Evolutionary conservation across 1,140 invertebrate genomes (phyloP).

Genomic region (Pseudomyrmex cubaensis): DNA sequence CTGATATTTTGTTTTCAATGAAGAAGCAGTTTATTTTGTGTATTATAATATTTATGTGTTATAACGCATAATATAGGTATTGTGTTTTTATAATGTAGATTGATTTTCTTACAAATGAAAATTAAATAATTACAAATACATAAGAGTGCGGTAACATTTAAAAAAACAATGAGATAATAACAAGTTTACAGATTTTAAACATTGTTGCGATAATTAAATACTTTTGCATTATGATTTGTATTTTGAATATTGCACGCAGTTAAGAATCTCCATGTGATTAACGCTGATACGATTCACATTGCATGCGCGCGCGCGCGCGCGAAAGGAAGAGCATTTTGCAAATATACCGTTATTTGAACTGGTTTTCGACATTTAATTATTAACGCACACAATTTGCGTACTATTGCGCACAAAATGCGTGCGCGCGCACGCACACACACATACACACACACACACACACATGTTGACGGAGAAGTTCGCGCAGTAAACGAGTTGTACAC

Average conservation of each 20-base stretch:
- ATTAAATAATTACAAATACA: conserved; percentile 17
- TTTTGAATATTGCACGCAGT: no score
- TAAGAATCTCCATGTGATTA: no score
- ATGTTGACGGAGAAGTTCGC: not conserved
- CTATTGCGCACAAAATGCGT: not conserved
- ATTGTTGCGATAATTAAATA: conserved; percentile 5
- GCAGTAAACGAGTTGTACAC: not conserved
- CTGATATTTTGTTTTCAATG: conserved; percentile 1
- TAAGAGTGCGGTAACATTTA: conserved; percentile 20
- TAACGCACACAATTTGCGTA: conserved; percentile 9
- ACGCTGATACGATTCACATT: no score
- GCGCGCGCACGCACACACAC: no score
- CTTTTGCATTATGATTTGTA: not conserved
- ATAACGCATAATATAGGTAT: not conserved
- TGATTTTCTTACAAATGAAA: not conserved
- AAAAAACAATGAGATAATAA: conserved; percentile 13
- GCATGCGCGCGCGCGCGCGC: no score
- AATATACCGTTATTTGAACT: conserved; percentile 10
- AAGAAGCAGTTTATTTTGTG: conserved; percentile 4
- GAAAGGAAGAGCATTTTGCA: not conserved
- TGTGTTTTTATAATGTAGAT: not conserved
- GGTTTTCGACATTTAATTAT: conserved; percentile 36
- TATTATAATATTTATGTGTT: not conserved
- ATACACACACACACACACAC: not conserved
- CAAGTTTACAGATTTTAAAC: not conserved